Evolutionary conservation across 2,797 vertebrate species (phyloP).

Genomic region (Valencia hispanica): DNA sequence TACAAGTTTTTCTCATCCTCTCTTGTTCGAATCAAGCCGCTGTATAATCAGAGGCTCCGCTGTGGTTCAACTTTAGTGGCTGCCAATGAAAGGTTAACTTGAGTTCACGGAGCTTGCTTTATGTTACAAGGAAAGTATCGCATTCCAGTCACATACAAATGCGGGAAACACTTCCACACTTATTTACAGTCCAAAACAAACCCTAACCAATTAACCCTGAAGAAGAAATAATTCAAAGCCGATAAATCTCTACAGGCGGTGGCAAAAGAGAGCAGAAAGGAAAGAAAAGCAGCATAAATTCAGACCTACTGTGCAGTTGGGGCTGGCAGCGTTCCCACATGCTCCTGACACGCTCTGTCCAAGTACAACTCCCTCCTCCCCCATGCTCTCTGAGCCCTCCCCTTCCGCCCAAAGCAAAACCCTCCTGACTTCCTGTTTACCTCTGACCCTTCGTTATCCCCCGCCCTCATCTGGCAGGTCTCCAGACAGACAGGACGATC

Average conservation of each 20-base stretch:
- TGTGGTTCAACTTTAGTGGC: constrained; percentile 1
- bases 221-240: constrained; percentile 42
- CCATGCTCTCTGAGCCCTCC: constrained; percentile 46
- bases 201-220: constrained; percentile 16
- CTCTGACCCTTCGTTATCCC: constrained; percentile 75
- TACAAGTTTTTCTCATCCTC: constrained; percentile 10
- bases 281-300: constrained; percentile 59
- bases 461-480: constrained; percentile 61
- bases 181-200: constrained; percentile 42
- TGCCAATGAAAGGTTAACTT: constrained; percentile 67
- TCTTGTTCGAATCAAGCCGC: constrained; percentile 6
- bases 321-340: constrained; percentile 78
- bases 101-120: constrained; percentile 60
- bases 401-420: constrained; percentile 66
- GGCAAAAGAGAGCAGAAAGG: constrained; percentile 25
- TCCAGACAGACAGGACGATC: constrained; percentile 68
- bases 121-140: constrained; percentile 62
- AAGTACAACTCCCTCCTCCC: constrained; percentile 77
- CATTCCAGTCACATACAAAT: constrained; percentile 63
- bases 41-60: constrained; percentile 19
- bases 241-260: constrained; percentile 45
- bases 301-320: constrained; percentile 83
- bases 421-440: constrained; percentile 84
- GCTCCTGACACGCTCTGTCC: constrained; percentile 75
- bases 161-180: constrained; percentile 20